Base-by-base conservation (phyloP, 2,113 vertebrate genomes). In the Lampris megalopsis region DNA sequence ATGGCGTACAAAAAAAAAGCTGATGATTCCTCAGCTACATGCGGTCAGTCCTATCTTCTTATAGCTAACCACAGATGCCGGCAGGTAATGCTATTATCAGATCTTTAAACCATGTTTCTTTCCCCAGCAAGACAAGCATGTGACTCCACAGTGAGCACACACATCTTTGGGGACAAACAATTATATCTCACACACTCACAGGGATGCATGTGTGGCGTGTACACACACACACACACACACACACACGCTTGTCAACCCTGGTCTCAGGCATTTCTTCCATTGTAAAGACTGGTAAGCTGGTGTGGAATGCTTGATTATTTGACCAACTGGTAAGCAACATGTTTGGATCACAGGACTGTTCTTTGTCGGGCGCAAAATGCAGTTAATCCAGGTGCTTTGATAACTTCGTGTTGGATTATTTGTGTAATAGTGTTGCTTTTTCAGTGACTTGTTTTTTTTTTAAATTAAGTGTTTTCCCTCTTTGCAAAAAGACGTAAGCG, bases 221-320 rank as follows among this genome's bases (percentile, higher is more conserved):
- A 24, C 24, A 24, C 59, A 40, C 58, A 69, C 45, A 54, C 73
- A 73, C 54, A 52, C 10, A 48, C 68, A 58, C 70, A 65, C 63
- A 52, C 9, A 50, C 63, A 53, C 61, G 49, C 66, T 9, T 63
- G 40, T 3, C 58, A 43, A 13, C 36, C 36, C 6, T 45, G 24
- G 8, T 50, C 9, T 56, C 69, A 57, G 61, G 56, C 73, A 73
- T 89, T 89, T 86, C 76, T 90, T 83, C 76, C 73, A 78, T 77
- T 40, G 41, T 53, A 66, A 65, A 81, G 84, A 10, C 84, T 84
- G 10, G 61, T 91, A 93, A 92, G 92, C 90, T 84, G 71, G 81
- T 87, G 85, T 77, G 89, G 92, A 91, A 92, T 93, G 92, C 84
- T 89, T 68, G 69, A 79, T 87, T 89, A 76, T 91, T 86, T 89